A percentile compares a stretch with the other conserved stretches of the same genome.
These are phyloP conservation scores for Dermatemys mawii DNA, from an alignment of 2,113 vertebrate species.

Conservation along the genomic window DNA sequence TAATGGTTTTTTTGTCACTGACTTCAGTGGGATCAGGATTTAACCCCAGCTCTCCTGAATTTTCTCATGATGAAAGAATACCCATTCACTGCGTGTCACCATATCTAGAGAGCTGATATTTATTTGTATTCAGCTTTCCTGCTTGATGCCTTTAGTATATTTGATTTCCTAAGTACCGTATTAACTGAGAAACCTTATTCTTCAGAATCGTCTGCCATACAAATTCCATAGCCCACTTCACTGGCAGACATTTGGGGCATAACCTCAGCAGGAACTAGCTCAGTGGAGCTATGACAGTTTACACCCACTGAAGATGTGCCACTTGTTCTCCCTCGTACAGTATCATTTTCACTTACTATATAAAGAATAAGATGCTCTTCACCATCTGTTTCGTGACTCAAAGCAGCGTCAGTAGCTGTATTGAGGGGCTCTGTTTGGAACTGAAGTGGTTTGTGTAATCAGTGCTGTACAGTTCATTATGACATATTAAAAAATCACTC, in stretches of 20 bases:
- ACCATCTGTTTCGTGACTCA: slow-evolving; percentile 24
- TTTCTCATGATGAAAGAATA: background rate
- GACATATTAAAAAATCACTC: background rate
- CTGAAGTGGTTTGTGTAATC: slow-evolving; percentile 22
- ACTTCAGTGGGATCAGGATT: background rate
- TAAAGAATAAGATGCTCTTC: slow-evolving; percentile 22
- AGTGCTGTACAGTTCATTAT: background rate
- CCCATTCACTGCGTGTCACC: accelerated
- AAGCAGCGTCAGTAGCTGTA: background rate
- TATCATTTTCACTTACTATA: slow-evolving; percentile 33
- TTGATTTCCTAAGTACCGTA: background rate
- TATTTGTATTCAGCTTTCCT: background rate
- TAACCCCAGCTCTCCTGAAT: background rate
- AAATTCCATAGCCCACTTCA: background rate
- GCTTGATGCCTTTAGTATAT: accelerated
- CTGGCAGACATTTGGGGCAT: slow-evolving; percentile 42
- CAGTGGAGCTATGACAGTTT: background rate
- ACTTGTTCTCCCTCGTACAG: slow-evolving; percentile 37
- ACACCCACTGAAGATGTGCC: slow-evolving; percentile 25
- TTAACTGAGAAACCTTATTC: background rate
- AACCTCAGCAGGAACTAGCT: slow-evolving; percentile 43
- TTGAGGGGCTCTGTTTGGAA: slow-evolving; percentile 8
- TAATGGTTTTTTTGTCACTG: background rate
- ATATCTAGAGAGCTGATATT: accelerated
- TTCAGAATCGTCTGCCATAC: background rate